Evolutionary conservation across 2,797 vertebrate species (phyloP).

Genomic region (Poecilia picta): DNA sequence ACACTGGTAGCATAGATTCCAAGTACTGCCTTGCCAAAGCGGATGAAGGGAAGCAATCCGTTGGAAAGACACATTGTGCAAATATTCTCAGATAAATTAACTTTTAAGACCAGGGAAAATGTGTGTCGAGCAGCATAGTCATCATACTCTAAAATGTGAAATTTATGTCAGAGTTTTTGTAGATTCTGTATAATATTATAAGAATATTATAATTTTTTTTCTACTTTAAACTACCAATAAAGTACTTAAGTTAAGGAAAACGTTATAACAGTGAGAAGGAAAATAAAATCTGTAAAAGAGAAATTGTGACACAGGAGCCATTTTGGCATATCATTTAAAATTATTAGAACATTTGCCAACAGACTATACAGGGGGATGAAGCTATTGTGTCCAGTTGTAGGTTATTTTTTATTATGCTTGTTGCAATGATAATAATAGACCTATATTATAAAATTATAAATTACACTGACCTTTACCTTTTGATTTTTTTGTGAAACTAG

Average conservation of each 20-base stretch:
- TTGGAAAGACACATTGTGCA: background rate
- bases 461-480: background rate
- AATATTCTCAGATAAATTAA: background rate
- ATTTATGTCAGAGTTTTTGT: background rate
- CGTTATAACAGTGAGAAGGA: background rate
- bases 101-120: background rate
- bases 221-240: background rate
- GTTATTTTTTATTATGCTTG: slow-evolving; percentile 9
- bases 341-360: background rate
- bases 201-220: background rate
- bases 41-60: background rate
- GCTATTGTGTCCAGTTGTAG: background rate
- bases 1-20: background rate
- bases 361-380: background rate
- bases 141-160: background rate
- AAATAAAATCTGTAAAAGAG: background rate
- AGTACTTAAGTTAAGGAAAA: background rate
- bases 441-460: background rate
- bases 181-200: background rate
- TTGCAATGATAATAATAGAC: background rate
- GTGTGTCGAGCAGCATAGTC: background rate
- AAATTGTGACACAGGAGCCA: background rate
- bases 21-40: background rate
- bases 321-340: background rate
- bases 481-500: slow-evolving; percentile 47